phyloP scores from a whole-genome alignment of 2,797 vertebrate genomes.

The Malurus leucopterus region DNA sequence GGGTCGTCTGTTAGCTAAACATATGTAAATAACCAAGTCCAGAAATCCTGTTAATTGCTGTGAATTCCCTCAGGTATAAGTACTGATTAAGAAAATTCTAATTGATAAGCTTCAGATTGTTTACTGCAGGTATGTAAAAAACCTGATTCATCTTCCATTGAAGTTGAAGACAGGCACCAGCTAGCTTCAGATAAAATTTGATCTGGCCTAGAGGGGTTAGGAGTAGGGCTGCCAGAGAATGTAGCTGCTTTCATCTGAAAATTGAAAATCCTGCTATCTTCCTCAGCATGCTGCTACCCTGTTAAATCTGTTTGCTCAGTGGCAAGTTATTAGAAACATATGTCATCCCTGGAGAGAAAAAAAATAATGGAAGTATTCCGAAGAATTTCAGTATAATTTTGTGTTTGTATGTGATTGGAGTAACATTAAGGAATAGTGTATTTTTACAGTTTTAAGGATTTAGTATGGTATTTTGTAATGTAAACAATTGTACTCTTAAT shows the following conservation, averaged over 20 bases:
- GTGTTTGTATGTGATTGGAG: neutral
- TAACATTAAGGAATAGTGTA: neutral
- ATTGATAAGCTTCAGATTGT: conserved; percentile 33
- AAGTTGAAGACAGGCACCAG: conserved; percentile 1
- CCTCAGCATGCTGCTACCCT: conserved; percentile 47
- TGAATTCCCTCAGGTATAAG: conserved; percentile 1
- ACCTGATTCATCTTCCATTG: neutral
- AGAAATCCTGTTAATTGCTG: conserved; percentile 39
- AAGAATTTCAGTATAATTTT: conserved; percentile 12
- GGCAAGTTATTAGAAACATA: conserved; percentile 54
- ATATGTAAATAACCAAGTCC: conserved; percentile 34
- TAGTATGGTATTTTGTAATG: neutral
- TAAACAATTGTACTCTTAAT: neutral
- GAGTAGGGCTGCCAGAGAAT: conserved; percentile 34
- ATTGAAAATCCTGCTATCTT: conserved; percentile 63
- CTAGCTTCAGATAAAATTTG: conserved; percentile 44
- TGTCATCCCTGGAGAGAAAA: conserved; percentile 31
- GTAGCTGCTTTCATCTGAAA: conserved; percentile 61
- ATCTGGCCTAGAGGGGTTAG: conserved; percentile 45
- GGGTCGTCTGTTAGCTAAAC: conserved; percentile 1
- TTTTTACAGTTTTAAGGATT: conserved; percentile 3
- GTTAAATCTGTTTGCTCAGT: conserved; percentile 55
- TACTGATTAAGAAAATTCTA: conserved; percentile 14
- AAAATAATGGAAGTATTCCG: conserved; percentile 15
- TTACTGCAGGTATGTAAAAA: conserved; percentile 36